A percentile compares a stretch with the other conserved stretches of the same genome.
Evolutionary conservation across 2,888 invertebrate genomes (phyloP).

Genomic region (Zygaena filipendulae): DNA sequence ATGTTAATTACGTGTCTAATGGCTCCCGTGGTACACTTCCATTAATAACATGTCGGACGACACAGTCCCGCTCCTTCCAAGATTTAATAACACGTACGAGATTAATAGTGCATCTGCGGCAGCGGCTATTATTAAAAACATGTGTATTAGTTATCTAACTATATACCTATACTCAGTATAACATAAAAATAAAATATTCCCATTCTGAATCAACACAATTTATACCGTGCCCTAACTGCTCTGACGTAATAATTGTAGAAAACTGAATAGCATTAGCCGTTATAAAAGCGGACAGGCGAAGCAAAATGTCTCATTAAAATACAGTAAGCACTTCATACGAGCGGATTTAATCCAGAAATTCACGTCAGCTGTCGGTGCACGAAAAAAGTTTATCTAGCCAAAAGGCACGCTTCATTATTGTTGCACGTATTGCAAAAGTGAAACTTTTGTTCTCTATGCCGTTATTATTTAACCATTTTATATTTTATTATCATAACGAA

Average conservation of each 20-base stretch:
- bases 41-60: conserved; percentile 59
- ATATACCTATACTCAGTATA: too few species aligned
- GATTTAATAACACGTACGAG: conserved; percentile 57
- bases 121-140: conserved; percentile 51
- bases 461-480: conserved; percentile 59
- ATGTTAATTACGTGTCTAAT: conserved; percentile 66
- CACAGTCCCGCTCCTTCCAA: conserved; percentile 48
- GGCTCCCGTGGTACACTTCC: conserved; percentile 68
- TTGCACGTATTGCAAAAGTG: too few species aligned
- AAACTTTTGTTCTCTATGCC: too few species aligned
- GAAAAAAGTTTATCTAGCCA: conserved; percentile 52
- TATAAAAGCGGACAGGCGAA: conserved; percentile 37
- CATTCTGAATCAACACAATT: too few species aligned
- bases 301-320: conserved; percentile 53
- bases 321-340: conserved; percentile 46
- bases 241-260: conserved; percentile 17
- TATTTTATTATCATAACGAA: conserved; percentile 64
- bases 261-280: conserved; percentile 27
- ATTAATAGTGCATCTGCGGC: conserved; percentile 60
- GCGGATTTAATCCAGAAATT: conserved; percentile 47
- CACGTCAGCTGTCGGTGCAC: conserved; percentile 47
- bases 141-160: too few species aligned
- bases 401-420: conserved; percentile 20
- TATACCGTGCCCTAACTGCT: too few species aligned
- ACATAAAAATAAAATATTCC: too few species aligned